Percentiles rank a stretch among this genome's conserved stretches.
These are phyloP conservation scores for Phaethornis superciliosus DNA, from an alignment of 2,113 vertebrate species.

Conservation along the genomic window DNA sequence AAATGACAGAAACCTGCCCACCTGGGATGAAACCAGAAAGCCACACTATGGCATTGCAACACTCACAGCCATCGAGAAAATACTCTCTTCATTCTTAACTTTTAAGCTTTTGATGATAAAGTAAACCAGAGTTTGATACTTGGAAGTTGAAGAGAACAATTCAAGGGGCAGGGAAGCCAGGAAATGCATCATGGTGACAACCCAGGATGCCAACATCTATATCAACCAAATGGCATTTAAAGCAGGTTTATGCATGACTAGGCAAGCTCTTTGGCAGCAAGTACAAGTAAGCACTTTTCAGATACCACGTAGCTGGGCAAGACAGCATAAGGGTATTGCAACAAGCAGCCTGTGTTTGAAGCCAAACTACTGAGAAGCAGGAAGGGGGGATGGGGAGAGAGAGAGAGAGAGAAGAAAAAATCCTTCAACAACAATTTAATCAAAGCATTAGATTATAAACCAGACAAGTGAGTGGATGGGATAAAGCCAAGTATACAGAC, in stretches of 20 bases:
- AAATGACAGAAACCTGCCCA: fast-evolving
- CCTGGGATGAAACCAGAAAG: not conserved
- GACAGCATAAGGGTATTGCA: not conserved
- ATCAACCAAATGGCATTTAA: slow-evolving; percentile 4
- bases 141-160: not conserved
- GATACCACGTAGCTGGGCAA: not conserved
- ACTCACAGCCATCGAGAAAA: not conserved
- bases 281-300: slow-evolving; percentile 1
- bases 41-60: not conserved
- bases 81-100: not conserved
- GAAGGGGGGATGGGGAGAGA: not conserved
- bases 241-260: slow-evolving; percentile 39
- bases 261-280: slow-evolving; percentile 52
- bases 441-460: not conserved
- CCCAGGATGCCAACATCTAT: not conserved
- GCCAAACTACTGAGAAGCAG: not conserved
- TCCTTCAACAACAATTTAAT: not conserved
- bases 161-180: not conserved
- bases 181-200: not conserved
- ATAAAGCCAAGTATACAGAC: not conserved
- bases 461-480: fast-evolving
- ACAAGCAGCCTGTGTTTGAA: not conserved
- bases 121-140: not conserved
- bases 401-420: not conserved
- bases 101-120: not conserved